phyloP scores from a whole-genome alignment of 2,888 invertebrate species.

The Colletes collaris region DNA sequence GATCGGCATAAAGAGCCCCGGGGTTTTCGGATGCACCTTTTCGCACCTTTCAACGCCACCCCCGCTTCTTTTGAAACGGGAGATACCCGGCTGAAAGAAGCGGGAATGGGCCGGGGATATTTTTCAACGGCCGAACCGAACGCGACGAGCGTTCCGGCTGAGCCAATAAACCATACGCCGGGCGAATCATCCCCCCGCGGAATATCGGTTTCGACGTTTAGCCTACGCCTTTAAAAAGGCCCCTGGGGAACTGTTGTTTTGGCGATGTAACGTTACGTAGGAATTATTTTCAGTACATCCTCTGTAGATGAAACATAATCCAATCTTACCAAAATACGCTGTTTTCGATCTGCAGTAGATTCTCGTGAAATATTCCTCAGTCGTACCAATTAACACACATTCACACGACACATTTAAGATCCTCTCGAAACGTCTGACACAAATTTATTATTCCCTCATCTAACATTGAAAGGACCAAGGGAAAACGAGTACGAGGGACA shows the following conservation, averaged over 20 bases:
- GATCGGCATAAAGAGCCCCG: conserved; percentile 61
- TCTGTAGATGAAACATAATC: no score
- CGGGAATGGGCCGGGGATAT: conserved; percentile 34
- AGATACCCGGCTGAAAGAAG: conserved; percentile 46
- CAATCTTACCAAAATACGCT: no score
- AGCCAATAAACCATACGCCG: conserved; percentile 37
- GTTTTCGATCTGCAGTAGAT: no score
- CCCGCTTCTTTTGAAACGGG: conserved; percentile 46
- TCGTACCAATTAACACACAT: no score
- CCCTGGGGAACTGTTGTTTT: no score
- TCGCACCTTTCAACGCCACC: conserved; percentile 28
- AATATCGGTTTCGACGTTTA: conserved; percentile 56
- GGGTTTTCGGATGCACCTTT: conserved; percentile 58
- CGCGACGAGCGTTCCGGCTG: conserved; percentile 18
- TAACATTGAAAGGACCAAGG: no score
- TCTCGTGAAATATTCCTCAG: no score
- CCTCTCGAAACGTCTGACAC: not conserved
- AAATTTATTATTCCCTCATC: no score
- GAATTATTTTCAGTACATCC: no score
- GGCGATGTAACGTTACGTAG: no score
- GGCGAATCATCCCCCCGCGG: conserved; percentile 19
- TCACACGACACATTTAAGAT: no score
- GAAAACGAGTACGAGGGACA: no score
- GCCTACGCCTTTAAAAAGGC: conserved; percentile 3
- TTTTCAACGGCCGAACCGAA: conserved; percentile 39